These are phyloP conservation scores for Crotalus helleri DNA, from an alignment of 2,113 vertebrate genomes.

Conservation along the genomic window DNA sequence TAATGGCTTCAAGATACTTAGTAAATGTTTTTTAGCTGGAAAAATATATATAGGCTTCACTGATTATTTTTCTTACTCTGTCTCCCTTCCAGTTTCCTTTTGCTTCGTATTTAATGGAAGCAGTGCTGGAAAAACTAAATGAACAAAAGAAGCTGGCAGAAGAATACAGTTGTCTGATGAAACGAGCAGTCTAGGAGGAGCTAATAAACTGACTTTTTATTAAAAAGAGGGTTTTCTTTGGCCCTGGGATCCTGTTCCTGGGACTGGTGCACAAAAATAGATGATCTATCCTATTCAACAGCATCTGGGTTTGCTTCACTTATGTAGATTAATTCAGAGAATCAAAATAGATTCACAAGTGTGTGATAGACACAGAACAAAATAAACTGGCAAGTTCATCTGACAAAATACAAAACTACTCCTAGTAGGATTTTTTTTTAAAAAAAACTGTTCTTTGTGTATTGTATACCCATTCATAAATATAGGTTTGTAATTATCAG, in stretches of 20 bases:
- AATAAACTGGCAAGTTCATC: neutral
- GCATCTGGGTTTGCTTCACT: neutral
- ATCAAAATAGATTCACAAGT: neutral
- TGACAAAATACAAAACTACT: neutral
- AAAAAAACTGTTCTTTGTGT: neutral
- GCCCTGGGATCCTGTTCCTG: neutral
- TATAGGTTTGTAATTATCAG: neutral
- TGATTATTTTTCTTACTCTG: conserved; percentile 64
- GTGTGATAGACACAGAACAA: neutral
- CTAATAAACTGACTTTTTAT: conserved; percentile 10
- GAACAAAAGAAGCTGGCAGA: conserved; percentile 87
- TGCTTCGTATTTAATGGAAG: conserved; percentile 83
- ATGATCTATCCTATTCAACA: neutral
- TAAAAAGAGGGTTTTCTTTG: conserved; percentile 10
- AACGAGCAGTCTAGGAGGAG: conserved; percentile 65
- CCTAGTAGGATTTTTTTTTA: neutral
- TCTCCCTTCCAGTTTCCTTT: conserved; percentile 85
- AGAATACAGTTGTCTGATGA: conserved; percentile 79
- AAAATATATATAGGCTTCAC: conserved; percentile 47
- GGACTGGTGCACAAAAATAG: neutral
- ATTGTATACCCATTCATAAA: neutral
- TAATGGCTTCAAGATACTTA: conserved; percentile 61
- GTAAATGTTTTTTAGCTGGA: conserved; percentile 52
- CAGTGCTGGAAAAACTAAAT: conserved; percentile 86
- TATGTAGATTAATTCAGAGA: neutral